Base-by-base conservation (phyloP, 2,797 vertebrate genomes). In the Spondyliosoma cantharus region DNA sequence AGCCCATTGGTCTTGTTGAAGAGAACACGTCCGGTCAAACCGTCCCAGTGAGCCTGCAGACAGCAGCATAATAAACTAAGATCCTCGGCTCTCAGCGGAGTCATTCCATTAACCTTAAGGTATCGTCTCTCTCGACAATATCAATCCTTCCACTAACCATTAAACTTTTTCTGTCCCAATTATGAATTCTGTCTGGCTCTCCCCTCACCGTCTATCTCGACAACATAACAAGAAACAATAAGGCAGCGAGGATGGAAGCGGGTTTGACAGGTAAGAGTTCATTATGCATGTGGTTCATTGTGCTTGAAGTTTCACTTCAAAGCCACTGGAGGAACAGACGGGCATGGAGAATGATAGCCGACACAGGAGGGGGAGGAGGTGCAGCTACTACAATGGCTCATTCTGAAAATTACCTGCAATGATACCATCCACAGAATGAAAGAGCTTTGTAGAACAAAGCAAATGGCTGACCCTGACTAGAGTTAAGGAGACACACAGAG, bases 1-100 rank as follows among this genome's bases (percentile, higher is more conserved):
- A 99, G 95, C 57, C 98, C 98, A 70, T 98, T 99, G 71, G 95
- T 97, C 95, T 97, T 98, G 89, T 99, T 99, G 93, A 99, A 99
- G 83, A 96, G 97, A 91, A 99, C 97, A 42, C 97, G 96, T 64
- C 98, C 98, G 20, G 98, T 99, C 86, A 99, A 95, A 49, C 98
- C 98, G 86, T 99, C 98, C 98, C 98, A 99, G 65, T 98, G 97
- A 80, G 98, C 97, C 98, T 99, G 56, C 19, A 71, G 71, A 85
- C n/a, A 80, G 57, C 84, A 62, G 85, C 67, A 53, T 20, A 25
- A 82, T 82, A 71, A 82, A 67, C 69, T 29, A 37, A 76, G 74
- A 77, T 60, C 70, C 58, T 67, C 53, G 46, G 61, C 79, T 81
- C 50, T 52, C 67, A 6, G 64, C 49, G 8, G 59, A 65, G 52